Conservation (phyloP, 2,797 vertebrate species). For the Tadarida brasiliensis region DNA sequence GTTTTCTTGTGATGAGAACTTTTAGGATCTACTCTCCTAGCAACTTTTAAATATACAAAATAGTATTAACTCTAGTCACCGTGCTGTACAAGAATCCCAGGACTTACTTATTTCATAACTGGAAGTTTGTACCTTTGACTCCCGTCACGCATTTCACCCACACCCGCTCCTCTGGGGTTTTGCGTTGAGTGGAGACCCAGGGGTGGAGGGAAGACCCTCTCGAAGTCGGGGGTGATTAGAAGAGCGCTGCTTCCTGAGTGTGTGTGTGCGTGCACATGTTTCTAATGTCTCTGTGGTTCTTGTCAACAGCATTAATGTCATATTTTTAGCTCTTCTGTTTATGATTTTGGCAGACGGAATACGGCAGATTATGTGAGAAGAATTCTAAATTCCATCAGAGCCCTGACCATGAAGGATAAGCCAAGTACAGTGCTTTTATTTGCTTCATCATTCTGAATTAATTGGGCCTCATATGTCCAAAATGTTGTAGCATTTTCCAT, state of each 20-base stretch:
- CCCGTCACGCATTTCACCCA: not conserved
- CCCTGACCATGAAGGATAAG: not conserved
- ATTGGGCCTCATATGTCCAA: not conserved
- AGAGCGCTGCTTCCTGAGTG: not conserved
- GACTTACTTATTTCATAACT: not conserved
- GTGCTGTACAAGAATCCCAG: not conserved
- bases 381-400: slow-evolving; percentile 76
- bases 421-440: slow-evolving; percentile 64
- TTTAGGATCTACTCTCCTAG: not conserved
- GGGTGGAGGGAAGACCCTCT: not conserved
- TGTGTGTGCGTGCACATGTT: not conserved
- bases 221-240: not conserved
- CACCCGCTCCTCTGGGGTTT: not conserved
- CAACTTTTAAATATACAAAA: not conserved
- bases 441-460: slow-evolving; percentile 56
- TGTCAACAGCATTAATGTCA: slow-evolving; percentile 78
- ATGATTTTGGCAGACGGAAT: slow-evolving; percentile 77
- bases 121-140: not conserved
- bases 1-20: not conserved
- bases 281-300: slow-evolving; percentile 70
- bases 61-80: not conserved
- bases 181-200: not conserved
- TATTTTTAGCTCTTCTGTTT: slow-evolving; percentile 80
- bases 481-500: slow-evolving; percentile 75
- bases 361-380: slow-evolving; percentile 56